These are phyloP conservation scores for Geodia barretti DNA, from an alignment of 37 sponge, comb jelly and placozoan genomes.

Conservation along the genomic window DNA sequence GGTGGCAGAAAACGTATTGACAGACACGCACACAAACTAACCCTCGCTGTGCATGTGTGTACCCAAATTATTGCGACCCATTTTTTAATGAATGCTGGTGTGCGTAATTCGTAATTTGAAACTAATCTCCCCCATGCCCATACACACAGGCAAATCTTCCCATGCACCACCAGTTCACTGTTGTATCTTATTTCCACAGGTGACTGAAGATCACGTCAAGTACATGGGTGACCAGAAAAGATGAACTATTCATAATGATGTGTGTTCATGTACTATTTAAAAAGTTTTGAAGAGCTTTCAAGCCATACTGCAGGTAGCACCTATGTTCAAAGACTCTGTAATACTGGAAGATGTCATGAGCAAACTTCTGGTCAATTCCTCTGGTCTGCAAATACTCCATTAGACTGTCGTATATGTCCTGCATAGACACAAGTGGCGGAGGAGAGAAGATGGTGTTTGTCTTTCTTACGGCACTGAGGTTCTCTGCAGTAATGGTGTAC, in stretches of 20 bases:
- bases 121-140: no score
- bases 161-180: no score
- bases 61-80: no score
- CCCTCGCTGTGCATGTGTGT: no score
- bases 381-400: constrained; percentile 47
- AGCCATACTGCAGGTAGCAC: constrained; percentile 41
- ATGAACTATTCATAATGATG: constrained; percentile 10
- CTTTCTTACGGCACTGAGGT: constrained; percentile 12
- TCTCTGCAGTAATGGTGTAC: constrained; percentile 32
- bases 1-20: no score
- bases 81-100: no score
- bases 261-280: background rate
- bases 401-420: constrained; percentile 48
- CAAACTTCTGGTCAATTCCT: constrained; percentile 31
- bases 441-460: background rate
- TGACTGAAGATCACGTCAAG: constrained; percentile 62
- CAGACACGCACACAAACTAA: no score
- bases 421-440: background rate
- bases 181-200: no score
- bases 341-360: constrained; percentile 46
- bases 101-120: no score
- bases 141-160: no score
- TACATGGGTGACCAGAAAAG: constrained; percentile 49
- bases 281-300: constrained; percentile 41
- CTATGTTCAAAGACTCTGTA: constrained; percentile 56